These are phyloP conservation scores for Proterorhinus semilunaris DNA, from an alignment of 2,113 vertebrate species.

Conservation along the genomic window DNA sequence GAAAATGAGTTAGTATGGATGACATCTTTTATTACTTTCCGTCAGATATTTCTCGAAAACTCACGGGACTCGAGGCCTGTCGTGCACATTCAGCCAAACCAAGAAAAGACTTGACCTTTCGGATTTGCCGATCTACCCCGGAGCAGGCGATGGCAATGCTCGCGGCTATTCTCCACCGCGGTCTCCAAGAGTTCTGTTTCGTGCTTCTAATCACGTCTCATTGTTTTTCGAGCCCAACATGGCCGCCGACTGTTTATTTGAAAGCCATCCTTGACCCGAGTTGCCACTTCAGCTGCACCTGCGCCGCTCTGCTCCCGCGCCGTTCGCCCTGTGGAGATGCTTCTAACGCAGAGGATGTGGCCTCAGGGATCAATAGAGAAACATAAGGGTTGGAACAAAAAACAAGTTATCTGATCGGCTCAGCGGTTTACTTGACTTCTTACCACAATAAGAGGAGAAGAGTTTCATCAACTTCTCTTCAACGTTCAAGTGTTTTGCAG, in stretches of 20 bases:
- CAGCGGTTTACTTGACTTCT: constrained; percentile 19
- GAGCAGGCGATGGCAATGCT: constrained; percentile 24
- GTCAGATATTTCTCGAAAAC: too few species aligned
- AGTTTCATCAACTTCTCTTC: background rate
- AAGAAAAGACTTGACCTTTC: constrained; percentile 46
- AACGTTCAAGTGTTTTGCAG: constrained; percentile 17
- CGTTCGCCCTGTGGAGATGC: constrained; percentile 18
- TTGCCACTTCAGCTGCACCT: constrained; percentile 20
- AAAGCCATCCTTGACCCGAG: constrained; percentile 49
- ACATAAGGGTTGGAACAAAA: constrained; percentile 5
- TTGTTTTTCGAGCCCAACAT: constrained; percentile 20
- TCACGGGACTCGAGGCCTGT: constrained; percentile 20
- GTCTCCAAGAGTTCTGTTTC: constrained; percentile 4
- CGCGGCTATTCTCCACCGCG: constrained; percentile 23
- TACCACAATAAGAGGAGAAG: background rate
- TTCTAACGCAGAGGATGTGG: constrained; percentile 20
- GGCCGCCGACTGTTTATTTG: constrained; percentile 19
- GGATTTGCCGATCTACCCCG: constrained; percentile 44
- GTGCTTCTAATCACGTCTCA: constrained; percentile 32
- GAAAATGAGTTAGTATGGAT: too few species aligned
- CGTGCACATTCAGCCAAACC: constrained; percentile 27
- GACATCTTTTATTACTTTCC: too few species aligned
- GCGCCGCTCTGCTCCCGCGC: constrained; percentile 24
- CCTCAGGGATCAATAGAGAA: constrained; percentile 34
- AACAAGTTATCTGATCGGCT: constrained; percentile 18